Base-by-base conservation (phyloP, 2,888 invertebrate species). In the Sminthurinus aureus region DNA sequence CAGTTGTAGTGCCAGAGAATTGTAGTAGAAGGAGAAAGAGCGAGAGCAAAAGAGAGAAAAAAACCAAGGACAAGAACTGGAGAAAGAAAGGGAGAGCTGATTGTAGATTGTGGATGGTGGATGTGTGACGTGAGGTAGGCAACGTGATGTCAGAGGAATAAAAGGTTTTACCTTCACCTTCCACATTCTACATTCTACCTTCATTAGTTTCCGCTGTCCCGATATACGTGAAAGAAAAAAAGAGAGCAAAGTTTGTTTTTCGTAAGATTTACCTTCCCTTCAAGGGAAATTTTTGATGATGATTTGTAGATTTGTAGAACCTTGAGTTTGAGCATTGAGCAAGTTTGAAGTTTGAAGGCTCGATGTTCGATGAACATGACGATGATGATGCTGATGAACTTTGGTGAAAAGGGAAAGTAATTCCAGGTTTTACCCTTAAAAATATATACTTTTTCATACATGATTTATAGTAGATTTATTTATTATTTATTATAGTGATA, bases 101-200 rank as follows among this genome's bases (percentile, higher is more conserved):
- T 38, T 38, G 38, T 38, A 6, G 38, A 38, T 38, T 38, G 38
- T 38, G 38, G 79, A 79, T 79, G n/a, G 58, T 58, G 15, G 9
- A 9, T 58, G 58, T 80, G 80, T 80, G 71, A 71, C 51, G 69
- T 69, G 80, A 80, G 67, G 80, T 80, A 71, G 50, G 67, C 80
- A 22, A 80, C 80, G 80, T 80, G 80, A 80, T 67, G 79, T 80
- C 24, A 67, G 22, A 71, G 51, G 80, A 20, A 71, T 71, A 71
- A 80, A 80, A 80, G 80, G 80, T 69, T 80, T 80, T 80, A 80
- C 80, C 80, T 80, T 71, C 22, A 71, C 26, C 24, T 80, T 80
- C 38, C n/a, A 15, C 58, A 4, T 38, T 38, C 1, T 38, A 38
- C 38, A 1, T 38, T 4, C 38, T 38, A 80, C 80, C 80, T 71